Conservation (phyloP, 1,140 invertebrate genomes). For the Aplysia californica region DNA sequence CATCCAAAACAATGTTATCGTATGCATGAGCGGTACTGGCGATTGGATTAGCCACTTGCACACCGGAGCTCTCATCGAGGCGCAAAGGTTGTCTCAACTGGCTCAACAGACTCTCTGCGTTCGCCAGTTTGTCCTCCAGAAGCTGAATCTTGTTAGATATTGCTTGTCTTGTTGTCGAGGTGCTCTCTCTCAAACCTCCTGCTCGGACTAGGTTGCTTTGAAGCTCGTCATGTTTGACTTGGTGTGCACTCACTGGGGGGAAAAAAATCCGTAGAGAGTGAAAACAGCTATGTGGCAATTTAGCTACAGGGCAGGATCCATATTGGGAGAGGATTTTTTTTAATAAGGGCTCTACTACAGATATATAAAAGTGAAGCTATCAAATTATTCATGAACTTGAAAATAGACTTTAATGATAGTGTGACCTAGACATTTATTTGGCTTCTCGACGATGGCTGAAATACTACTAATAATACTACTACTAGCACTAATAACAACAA, state of each 20-base stretch:
- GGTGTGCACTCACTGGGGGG: background rate
- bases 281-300: no score
- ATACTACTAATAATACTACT: no score
- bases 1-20: constrained; percentile 1
- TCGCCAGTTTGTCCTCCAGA: constrained; percentile 11
- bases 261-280: no score
- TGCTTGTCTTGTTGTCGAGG: background rate
- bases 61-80: background rate
- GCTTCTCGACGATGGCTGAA: no score
- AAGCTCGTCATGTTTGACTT: background rate
- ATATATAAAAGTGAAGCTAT: no score
- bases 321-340: background rate
- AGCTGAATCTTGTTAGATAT: background rate
- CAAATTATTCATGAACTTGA: no score
- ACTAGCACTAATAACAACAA: no score
- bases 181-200: background rate
- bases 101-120: background rate
- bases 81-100: constrained; percentile 2
- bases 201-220: constrained; percentile 1
- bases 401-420: no score
- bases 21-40: background rate
- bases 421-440: no score
- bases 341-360: no score
- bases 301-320: no score
- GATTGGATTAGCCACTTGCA: background rate